Base-by-base conservation (phyloP, 2,113 vertebrate genomes). In the Corapipo altera region DNA sequence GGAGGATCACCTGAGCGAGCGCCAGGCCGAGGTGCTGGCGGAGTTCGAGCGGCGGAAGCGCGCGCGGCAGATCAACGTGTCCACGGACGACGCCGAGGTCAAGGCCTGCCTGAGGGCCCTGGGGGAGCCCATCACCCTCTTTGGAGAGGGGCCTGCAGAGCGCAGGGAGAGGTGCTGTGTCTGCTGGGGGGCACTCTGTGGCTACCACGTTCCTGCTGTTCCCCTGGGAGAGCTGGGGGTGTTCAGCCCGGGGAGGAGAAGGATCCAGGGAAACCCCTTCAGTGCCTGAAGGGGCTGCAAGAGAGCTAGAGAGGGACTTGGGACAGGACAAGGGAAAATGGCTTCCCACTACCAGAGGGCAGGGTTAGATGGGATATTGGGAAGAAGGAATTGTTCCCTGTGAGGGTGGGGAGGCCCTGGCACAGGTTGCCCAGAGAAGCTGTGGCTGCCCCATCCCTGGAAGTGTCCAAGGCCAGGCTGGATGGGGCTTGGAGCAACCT, bases 101-200 rank as follows among this genome's bases (percentile, higher is more conserved):
- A 99, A 99, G 93, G 99, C 99, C 7, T 99, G 99, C 49, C 97
- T 99, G 14, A 97, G 99, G 54, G 99, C 99, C 0, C 98, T 99
- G 0, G 99, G 99, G 1, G 99, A 99, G 85, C 99, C 99, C 73
- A 99, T 99, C 97, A 99, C 98, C 0, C 96, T 99, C 74, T 99
- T 99, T 4, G 99, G 99, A 85, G 99, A 99, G 87, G 99, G 99
- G 4, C 99, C 99, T 8, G 99, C 99, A 1, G 99, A 99, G 89
- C 98, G 99, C 82, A 97, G 99, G 65, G 99, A 99, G 97, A 98
- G 99, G 99, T 99, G 74, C 69, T 75, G 91, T 88, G 67, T 19
- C 79, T 32, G 39, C 16, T 23, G 44, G 8, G 13, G 28, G 17
- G 28, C 3, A 18, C 11, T 21, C 54, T 19, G 2, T 11, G 30